Base-by-base conservation (phyloP, 1,140 invertebrate species). In the Hyposmocoma kahamanoa region DNA sequence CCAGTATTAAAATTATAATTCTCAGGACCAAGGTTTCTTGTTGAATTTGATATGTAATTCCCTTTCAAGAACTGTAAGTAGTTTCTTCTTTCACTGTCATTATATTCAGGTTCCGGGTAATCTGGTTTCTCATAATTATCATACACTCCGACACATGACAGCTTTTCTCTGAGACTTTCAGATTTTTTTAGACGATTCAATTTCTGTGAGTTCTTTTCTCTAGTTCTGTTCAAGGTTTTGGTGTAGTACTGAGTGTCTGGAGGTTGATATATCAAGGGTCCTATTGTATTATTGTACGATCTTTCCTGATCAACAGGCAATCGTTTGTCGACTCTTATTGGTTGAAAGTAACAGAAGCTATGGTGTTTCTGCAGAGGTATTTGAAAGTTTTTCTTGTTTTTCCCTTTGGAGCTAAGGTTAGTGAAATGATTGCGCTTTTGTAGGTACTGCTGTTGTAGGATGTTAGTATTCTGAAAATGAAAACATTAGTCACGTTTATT, bases 321-420 rank as follows among this genome's bases (percentile, higher is more conserved):
- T 53, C 80, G 59, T 56, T 86, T 77, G 64, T 84, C 72, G 46
- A 82, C 77, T 71, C 78, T 81, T 65, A 89, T 89, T 20, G 88
- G 90, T 79, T 91, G 90, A 50, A 91, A 92, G 62, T 91, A 90
- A 52, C 86, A 86, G 62, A 91, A 91, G 65, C 90, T 91, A 72
- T 91, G 90, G 73, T 90, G 89, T 72, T 92, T 92, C 67, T 91
- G 90, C 19, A 92, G 59, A 0, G 90, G 90, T 56, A 90, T 85
- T 69, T 90, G 88, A 48, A 89, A 89, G 50, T 89, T 88, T 64
- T 88, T 88, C 74, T 86, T 88, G 56, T 84, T 83, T 70, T 88
- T 88, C 24, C 71, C 78, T 72, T 86, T 87, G 9, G 74, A 67
- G 39, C 72, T 79, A 57, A 80, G 56, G 58, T 85, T 86, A 56